Evolutionary conservation across 2,888 invertebrate genomes (phyloP), one percentile per base, ranked within the genome.

Genomic region (Ormyrus rosae): DNA sequence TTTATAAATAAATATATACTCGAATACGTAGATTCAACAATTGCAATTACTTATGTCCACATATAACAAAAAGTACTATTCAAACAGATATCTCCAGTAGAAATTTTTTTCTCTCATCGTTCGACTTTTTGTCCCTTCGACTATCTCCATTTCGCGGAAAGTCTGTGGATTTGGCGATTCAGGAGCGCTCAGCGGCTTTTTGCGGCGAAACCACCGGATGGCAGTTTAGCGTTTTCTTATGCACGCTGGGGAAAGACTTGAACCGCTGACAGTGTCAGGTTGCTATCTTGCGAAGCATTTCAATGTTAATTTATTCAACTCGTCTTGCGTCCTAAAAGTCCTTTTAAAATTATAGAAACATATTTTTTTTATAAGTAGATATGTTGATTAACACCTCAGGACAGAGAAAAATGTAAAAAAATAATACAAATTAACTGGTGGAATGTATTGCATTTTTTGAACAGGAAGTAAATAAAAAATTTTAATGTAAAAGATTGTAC

Each of bases 181-280:
- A 70, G 64, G 70, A 19, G 56, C 56, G 46, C 48, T 13, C 58
- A 46, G 51, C 13, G 3, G 7, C 67, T 72, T 78, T 78, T 78
- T 72, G 60, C 51, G n/a, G 5, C 46, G 10, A 53, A 72, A 48
- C 53, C 78, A 78, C 78, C 78, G 71, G 78, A 78, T 72, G 78
- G 65, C 55, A 78, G 53, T 72, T n/a, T 56, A 58, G 56, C 64
- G 51, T 70, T 78, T 78, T 67, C 71, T 78, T 78, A 11, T 58
- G 19, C 70, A 50, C 19, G 19, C 5, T 6, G 45, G 48, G 64
- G 53, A 46, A 2, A 63, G 11, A 58, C 71, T 65, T 65, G 46
- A 19, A 78, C 10, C 58, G 64, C 51, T 19, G 64, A 77, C 56
- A 77, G 64, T 56, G 50, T 10, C 65, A 64, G n/a, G 9, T 11